Conservation (phyloP, 2,888 invertebrate genomes). For the Heliconius erato region DNA sequence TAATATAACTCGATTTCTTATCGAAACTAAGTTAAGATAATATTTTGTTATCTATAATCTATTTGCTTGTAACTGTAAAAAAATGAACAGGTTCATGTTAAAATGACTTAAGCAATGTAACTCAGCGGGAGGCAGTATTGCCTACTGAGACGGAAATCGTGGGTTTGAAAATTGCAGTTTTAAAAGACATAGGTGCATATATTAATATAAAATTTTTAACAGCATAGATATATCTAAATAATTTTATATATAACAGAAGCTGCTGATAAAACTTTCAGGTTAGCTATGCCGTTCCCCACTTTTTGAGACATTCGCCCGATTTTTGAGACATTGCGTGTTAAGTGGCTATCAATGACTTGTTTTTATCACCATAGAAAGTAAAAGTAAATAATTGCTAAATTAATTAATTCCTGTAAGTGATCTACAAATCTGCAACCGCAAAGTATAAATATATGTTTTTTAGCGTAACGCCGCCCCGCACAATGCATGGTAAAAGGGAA, state of each 20-base stretch:
- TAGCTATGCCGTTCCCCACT: too few species aligned
- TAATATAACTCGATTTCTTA: conserved; percentile 1
- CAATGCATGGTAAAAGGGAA: background rate
- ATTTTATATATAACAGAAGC: too few species aligned
- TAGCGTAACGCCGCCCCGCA: background rate
- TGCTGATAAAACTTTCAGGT: too few species aligned
- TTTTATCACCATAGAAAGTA: too few species aligned
- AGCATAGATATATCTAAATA: too few species aligned
- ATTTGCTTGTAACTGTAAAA: conserved; percentile 16
- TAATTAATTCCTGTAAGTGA: too few species aligned
- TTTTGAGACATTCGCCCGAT: too few species aligned
- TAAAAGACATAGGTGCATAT: background rate
- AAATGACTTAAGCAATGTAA: conserved; percentile 1
- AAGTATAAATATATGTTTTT: too few species aligned
- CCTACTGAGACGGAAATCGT: conserved; percentile 9
- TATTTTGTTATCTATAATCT: conserved; percentile 24
- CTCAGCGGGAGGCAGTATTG: conserved; percentile 10
- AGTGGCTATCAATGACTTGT: too few species aligned
- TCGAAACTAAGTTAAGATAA: conserved; percentile 17
- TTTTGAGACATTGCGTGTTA: too few species aligned
- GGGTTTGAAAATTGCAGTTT: background rate
- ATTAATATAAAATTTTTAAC: background rate
- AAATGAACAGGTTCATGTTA: conserved; percentile 14
- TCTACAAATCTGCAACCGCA: too few species aligned
- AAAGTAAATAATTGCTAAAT: too few species aligned